Evolutionary conservation across 1,140 invertebrate genomes (phyloP), one percentile per base, ranked within the genome.

Genomic region (Heliconius himera): DNA sequence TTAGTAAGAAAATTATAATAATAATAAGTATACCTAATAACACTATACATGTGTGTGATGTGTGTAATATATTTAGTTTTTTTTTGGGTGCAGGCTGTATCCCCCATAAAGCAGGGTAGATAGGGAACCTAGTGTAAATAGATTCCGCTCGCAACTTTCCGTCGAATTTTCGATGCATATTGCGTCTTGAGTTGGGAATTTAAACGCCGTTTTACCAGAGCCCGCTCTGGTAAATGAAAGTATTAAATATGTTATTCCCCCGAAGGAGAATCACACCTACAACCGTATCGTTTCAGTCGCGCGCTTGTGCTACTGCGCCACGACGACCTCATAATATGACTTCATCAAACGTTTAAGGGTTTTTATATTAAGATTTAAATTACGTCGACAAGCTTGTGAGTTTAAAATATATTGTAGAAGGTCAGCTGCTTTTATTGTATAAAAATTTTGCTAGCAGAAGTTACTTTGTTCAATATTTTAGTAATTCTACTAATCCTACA

Each of bases 1-100:
- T 66, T 66, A 66, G 29, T 13, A 66, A 66, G 13, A 66, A 26
- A 74, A 54, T 74, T 26, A 11, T 74, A 54, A 74, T 56, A 33
- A 54, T 36, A 73, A 36, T 36, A 36, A 49, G 22, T 16, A 49
- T 51, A 51, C 2, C 9, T 20, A 56, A n/a, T 56, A 8, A 22
- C 54, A 56, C 8, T 8, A 56, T 56, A 56, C 54, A 9, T 3
- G 54, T 56, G 54, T 56, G n/a, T 22, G 54, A 26, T 26, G 8
- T 22, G 54, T 56, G 18, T 56, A 56, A 36, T 36, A 36, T 36
- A 0, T 36, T 6, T 36, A 29, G n/a, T 29, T 2, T 29, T 36
- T 36, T 36, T 6, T 36, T 6, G 33, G 33, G 1, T 16, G 41
- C 13, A 16, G 41, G 13, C 13, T 46, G 41, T 46, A 16, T 46